Conservation (phyloP, 2,888 invertebrate species). For the Mylabris sibirica region DNA sequence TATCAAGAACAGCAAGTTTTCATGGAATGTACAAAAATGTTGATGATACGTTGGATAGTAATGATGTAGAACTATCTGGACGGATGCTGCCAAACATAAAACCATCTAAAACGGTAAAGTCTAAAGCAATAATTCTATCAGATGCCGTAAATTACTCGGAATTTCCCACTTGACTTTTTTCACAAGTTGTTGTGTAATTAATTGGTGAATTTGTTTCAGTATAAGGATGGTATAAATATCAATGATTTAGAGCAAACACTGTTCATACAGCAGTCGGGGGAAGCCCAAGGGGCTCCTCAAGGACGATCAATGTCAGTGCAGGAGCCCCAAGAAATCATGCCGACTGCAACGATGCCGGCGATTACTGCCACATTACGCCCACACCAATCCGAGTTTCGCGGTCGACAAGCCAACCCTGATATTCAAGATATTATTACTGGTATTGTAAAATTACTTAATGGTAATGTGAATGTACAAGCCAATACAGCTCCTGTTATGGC, state of each 20-base stretch:
- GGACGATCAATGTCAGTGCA: slow-evolving; percentile 69
- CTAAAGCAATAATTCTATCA: slow-evolving; percentile 52
- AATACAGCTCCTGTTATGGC: slow-evolving; percentile 68
- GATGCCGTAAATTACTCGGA: slow-evolving; percentile 22
- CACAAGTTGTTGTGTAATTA: not conserved
- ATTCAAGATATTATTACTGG: slow-evolving; percentile 92
- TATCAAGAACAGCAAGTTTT: slow-evolving; percentile 64
- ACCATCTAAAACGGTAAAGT: slow-evolving; percentile 65
- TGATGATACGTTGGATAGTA: slow-evolving; percentile 63
- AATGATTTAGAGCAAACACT: slow-evolving; percentile 37
- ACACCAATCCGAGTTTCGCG: slow-evolving; percentile 42
- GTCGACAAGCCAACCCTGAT: slow-evolving; percentile 74
- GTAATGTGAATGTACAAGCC: slow-evolving; percentile 85
- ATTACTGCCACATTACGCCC: slow-evolving; percentile 61
- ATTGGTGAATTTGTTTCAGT: slow-evolving; percentile 42
- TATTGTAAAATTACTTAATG: slow-evolving; percentile 86
- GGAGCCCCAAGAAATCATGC: slow-evolving; percentile 70
- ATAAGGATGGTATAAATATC: slow-evolving; percentile 56
- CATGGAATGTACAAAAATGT: slow-evolving; percentile 65
- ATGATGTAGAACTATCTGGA: slow-evolving; percentile 62
- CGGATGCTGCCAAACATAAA: slow-evolving; percentile 61
- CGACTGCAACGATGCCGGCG: slow-evolving; percentile 60
- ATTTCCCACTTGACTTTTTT: not conserved
- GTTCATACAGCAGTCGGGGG: slow-evolving; percentile 69
- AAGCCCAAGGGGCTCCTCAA: slow-evolving; percentile 78